phyloP scores from a whole-genome alignment of 2,113 vertebrate species.

The Orcinus orca region DNA sequence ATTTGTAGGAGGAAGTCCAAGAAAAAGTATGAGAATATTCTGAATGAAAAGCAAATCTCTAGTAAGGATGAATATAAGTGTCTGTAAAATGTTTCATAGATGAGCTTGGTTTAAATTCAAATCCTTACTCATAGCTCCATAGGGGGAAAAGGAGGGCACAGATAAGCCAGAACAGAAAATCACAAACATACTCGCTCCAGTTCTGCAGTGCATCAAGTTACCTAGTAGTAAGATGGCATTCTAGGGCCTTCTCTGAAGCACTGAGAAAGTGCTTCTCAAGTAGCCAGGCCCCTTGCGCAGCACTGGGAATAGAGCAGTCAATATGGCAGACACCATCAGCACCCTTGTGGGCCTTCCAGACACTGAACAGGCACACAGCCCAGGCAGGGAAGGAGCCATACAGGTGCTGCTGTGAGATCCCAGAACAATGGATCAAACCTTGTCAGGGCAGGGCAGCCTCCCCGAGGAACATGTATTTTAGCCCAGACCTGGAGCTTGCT shows the following conservation, averaged over 20 bases:
- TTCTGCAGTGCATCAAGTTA: background rate
- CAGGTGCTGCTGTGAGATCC: background rate
- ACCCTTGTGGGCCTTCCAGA: background rate
- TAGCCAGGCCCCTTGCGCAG: background rate
- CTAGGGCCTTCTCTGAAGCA: background rate
- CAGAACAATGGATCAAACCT: background rate
- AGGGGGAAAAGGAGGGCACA: background rate
- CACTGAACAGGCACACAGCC: background rate
- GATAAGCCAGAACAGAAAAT: background rate
- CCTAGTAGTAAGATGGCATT: background rate
- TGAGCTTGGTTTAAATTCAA: conserved; percentile 1
- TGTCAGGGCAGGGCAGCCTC: too few relatives aligned
- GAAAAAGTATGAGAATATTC: conserved; percentile 31
- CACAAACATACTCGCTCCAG: background rate
- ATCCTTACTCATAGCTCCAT: background rate
- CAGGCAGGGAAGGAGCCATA: background rate
- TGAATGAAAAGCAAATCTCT: conserved; percentile 56
- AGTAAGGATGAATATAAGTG: background rate
- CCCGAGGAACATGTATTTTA: background rate
- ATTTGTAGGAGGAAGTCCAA: conserved; percentile 44
- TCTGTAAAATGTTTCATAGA: background rate
- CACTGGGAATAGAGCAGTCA: background rate
- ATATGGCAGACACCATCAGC: background rate
- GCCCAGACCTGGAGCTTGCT: background rate
- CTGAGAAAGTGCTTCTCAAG: background rate